Conservation (phyloP, 2,113 vertebrate species). For the Rhabdornis inornatus region DNA sequence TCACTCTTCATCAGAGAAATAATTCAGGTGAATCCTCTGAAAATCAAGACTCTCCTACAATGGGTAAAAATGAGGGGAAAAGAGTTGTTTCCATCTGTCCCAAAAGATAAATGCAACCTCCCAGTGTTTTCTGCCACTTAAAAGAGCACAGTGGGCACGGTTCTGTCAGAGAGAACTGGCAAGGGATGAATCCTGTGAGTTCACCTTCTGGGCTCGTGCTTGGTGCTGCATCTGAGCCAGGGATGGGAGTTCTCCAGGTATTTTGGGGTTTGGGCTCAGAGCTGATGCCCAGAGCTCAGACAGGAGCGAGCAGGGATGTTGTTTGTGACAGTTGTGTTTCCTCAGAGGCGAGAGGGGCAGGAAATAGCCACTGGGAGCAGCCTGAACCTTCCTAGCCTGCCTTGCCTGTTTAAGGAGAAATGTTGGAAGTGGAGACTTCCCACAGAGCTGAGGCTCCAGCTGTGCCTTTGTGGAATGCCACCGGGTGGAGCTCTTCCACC, state of each 20-base stretch:
- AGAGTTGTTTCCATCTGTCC: neutral
- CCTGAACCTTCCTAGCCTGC: rapidly evolving
- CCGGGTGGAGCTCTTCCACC: constrained; percentile 45
- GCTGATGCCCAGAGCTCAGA: neutral
- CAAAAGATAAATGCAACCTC: neutral
- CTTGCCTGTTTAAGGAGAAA: neutral
- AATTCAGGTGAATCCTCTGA: neutral
- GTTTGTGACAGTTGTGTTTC: neutral
- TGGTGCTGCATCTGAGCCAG: neutral
- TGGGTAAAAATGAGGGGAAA: neutral
- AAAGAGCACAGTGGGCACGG: rapidly evolving
- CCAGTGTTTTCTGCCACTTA: neutral
- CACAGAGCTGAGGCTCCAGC: neutral
- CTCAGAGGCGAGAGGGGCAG: neutral
- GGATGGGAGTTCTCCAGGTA: neutral
- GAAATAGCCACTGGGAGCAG: neutral
- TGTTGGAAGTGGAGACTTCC: neutral
- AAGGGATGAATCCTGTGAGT: rapidly evolving
- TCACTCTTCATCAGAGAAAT: neutral
- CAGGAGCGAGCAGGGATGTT: neutral
- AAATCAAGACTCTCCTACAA: neutral
- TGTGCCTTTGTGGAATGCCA: neutral
- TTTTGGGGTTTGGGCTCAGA: neutral
- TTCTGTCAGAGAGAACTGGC: neutral
- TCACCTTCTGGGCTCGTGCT: rapidly evolving